A percentile compares a stretch with the other conserved stretches of the same genome.
Conservation (phyloP, 2,113 vertebrate genomes). For the Morone chrysops region DNA sequence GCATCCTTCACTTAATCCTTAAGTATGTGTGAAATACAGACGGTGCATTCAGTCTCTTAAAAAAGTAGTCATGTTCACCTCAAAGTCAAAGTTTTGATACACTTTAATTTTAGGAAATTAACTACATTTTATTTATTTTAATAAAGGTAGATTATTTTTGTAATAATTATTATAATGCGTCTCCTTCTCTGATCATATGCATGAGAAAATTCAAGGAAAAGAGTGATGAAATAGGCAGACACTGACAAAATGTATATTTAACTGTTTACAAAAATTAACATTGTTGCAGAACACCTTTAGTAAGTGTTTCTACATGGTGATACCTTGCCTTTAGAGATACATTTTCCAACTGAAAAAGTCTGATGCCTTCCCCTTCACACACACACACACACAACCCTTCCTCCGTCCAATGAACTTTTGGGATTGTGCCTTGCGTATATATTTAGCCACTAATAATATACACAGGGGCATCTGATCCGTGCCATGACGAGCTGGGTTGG, state of each 20-base stretch:
- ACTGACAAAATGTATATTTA: background rate
- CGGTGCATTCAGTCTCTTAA: too few relatives aligned
- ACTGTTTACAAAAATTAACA: background rate
- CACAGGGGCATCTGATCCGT: slow-evolving; percentile 55
- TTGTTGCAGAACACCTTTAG: background rate
- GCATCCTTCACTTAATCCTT: too few relatives aligned
- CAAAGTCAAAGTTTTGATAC: background rate
- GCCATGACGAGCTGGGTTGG: slow-evolving; percentile 45
- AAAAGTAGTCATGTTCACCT: too few relatives aligned
- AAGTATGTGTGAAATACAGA: too few relatives aligned
- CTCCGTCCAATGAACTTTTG: slow-evolving; percentile 32
- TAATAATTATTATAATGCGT: background rate
- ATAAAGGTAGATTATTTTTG: background rate
- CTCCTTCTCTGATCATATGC: background rate
- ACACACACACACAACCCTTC: background rate
- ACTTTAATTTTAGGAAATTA: background rate
- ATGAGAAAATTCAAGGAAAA: background rate
- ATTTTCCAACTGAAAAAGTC: background rate
- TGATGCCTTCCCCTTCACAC: background rate
- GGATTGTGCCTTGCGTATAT: slow-evolving; percentile 62
- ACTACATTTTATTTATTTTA: background rate
- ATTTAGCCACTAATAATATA: slow-evolving; percentile 73
- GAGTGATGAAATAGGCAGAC: background rate
- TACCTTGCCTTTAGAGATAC: slow-evolving; percentile 7
- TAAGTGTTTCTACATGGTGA: background rate